These are phyloP conservation scores for Gadopsis bispinosus DNA, from an alignment of 2,797 vertebrate species.

Conservation along the genomic window DNA sequence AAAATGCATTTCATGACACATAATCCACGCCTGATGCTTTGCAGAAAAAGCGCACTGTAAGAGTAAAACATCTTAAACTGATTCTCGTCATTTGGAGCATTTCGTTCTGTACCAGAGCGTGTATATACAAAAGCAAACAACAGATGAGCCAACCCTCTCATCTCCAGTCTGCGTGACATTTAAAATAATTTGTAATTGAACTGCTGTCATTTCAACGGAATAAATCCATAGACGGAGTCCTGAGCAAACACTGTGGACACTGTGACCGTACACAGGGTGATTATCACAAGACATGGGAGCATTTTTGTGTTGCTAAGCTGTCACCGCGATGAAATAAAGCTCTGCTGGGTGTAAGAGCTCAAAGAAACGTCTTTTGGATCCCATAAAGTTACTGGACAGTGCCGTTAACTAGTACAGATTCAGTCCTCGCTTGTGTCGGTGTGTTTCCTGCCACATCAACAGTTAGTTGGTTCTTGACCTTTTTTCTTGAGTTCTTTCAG, in stretches of 20 bases:
- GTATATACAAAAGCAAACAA: conserved; percentile 11
- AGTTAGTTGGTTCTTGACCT: not conserved
- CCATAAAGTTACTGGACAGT: conserved; percentile 22
- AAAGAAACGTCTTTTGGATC: conserved; percentile 24
- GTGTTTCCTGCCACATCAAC: not conserved
- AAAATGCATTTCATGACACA: too few species aligned
- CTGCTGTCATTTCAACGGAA: conserved; percentile 27
- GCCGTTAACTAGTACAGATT: not conserved
- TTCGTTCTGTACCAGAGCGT: conserved; percentile 2
- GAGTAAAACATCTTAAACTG: not conserved
- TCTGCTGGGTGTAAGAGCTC: conserved; percentile 22
- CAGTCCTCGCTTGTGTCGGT: not conserved
- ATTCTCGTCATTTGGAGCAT: not conserved
- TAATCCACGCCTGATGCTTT: not conserved
- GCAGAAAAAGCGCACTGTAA: not conserved
- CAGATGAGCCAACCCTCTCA: conserved; percentile 1
- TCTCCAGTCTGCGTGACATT: conserved; percentile 56
- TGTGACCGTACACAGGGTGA: conserved; percentile 76
- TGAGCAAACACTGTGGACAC: conserved; percentile 59
- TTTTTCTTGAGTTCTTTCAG: not conserved
- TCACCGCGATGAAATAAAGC: conserved; percentile 41
- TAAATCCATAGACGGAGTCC: conserved; percentile 47
- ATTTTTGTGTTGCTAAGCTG: conserved; percentile 50
- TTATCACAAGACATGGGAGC: conserved; percentile 30
- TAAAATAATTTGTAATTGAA: conserved; percentile 40